A percentile compares a stretch with the other conserved stretches of the same genome.
Evolutionary conservation across 2,888 invertebrate species (phyloP).

Genomic region (Meteorus colon): DNA sequence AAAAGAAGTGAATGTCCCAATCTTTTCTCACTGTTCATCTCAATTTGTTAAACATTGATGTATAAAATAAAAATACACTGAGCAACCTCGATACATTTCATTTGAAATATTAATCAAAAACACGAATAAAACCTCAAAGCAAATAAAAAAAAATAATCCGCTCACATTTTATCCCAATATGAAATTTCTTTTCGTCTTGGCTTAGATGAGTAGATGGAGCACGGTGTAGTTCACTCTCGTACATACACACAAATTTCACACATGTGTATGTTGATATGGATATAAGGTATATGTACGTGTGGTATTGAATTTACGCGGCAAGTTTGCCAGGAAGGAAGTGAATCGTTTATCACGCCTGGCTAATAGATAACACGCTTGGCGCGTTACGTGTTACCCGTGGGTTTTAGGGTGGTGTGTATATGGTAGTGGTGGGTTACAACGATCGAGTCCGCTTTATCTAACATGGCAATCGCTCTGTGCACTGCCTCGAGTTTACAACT

Average conservation of each 20-base stretch:
- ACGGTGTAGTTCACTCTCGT: not conserved
- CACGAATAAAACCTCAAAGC: too few relatives aligned
- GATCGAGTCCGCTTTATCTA: constrained; percentile 25
- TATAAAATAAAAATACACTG: too few relatives aligned
- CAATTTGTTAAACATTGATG: too few relatives aligned
- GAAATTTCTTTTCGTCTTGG: not conserved
- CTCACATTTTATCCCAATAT: too few relatives aligned
- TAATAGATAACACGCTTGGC: constrained; percentile 57
- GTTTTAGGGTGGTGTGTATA: constrained; percentile 34
- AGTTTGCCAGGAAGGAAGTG: constrained; percentile 55
- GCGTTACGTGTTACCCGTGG: constrained; percentile 47
- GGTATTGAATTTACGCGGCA: constrained; percentile 54
- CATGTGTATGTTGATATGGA: not conserved
- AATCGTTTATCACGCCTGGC: constrained; percentile 58
- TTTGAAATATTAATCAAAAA: too few relatives aligned
- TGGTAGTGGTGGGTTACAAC: constrained; percentile 9
- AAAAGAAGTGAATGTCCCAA: too few relatives aligned
- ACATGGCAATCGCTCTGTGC: constrained; percentile 39
- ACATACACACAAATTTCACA: not conserved
- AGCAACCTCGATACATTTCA: too few relatives aligned
- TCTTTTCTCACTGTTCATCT: too few relatives aligned
- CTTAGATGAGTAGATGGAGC: not conserved
- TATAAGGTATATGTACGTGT: constrained; percentile 2
- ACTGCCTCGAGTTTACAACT: constrained; percentile 36
- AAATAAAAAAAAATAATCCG: too few relatives aligned